Evolutionary conservation across 1,140 invertebrate species (phyloP).

Genomic region (Trinorchestia longiramus): DNA sequence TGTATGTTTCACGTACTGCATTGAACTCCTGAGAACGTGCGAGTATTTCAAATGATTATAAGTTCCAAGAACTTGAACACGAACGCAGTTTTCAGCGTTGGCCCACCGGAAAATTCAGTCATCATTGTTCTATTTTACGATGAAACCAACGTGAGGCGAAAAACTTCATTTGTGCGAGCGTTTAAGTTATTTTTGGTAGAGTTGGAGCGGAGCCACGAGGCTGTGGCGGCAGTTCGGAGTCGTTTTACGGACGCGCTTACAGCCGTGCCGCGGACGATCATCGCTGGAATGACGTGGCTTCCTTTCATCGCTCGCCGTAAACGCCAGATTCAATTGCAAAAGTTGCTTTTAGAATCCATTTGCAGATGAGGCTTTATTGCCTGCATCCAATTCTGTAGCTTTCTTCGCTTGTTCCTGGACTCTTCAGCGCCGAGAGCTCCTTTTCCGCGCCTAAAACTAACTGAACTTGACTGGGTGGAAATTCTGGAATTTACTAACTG

Average conservation of each 20-base stretch:
- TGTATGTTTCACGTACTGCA: not conserved
- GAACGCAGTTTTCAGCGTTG: not conserved
- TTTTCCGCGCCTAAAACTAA: not conserved
- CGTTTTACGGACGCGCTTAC: conserved; percentile 29
- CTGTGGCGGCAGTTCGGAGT: not conserved
- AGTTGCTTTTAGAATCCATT: conserved; percentile 52
- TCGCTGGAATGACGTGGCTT: conserved; percentile 23
- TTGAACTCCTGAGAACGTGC: too few relatives aligned
- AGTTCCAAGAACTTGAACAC: not conserved
- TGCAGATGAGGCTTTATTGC: conserved; percentile 44
- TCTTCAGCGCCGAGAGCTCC: not conserved
- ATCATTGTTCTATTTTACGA: not conserved
- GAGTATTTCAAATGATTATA: not conserved
- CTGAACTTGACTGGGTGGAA: not conserved
- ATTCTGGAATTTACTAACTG: not conserved
- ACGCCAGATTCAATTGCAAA: conserved; percentile 55
- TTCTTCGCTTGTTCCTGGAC: not conserved
- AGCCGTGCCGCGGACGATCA: not conserved
- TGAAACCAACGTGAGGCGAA: not conserved
- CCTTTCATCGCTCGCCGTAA: conserved; percentile 32
- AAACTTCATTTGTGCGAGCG: not conserved
- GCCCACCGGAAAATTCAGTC: not conserved
- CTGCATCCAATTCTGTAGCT: conserved; percentile 35
- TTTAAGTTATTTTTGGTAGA: not conserved
- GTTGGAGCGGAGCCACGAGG: not conserved